These are phyloP conservation scores for Diarsia brunnea DNA, from an alignment of 2,888 invertebrate species.

Conservation along the genomic window DNA sequence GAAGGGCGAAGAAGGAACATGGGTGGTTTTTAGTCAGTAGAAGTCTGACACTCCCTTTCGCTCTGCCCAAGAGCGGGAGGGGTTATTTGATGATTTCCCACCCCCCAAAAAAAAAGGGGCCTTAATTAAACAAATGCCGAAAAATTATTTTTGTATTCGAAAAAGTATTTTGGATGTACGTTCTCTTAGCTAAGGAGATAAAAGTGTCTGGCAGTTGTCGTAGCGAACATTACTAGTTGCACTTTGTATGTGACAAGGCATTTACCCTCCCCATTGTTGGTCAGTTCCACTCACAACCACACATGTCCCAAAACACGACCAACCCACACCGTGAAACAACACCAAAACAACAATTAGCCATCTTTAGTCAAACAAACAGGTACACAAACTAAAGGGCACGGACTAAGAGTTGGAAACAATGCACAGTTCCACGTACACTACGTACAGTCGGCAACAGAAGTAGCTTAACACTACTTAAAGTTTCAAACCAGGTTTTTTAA, in stretches of 20 bases:
- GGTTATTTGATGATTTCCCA: too few species aligned
- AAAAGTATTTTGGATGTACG: not conserved
- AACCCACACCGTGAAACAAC: constrained; percentile 18
- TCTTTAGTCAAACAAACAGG: constrained; percentile 51
- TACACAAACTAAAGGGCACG: constrained; percentile 61
- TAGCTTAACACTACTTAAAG: too few species aligned
- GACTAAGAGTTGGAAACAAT: constrained; percentile 51
- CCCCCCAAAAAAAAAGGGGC: too few species aligned
- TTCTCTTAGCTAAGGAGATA: not conserved
- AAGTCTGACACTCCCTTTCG: too few species aligned
- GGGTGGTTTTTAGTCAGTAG: too few species aligned
- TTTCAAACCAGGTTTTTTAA: too few species aligned
- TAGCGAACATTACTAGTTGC: not conserved
- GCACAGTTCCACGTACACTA: constrained; percentile 48
- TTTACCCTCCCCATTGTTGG: not conserved
- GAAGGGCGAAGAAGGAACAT: too few species aligned
- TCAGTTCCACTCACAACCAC: not conserved
- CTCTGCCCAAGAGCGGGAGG: too few species aligned
- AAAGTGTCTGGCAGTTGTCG: not conserved
- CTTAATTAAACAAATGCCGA: too few species aligned
- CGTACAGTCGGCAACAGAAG: too few species aligned
- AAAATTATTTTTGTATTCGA: too few species aligned
- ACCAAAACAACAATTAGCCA: constrained; percentile 56
- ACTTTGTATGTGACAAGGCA: not conserved
- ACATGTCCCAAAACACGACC: not conserved